Evolutionary conservation across 2,113 vertebrate species (phyloP).

Genomic region (mouse (Mus musculus)): GRCm39 chr2:35408001-35408500

Average conservation of each 20-base stretch:
- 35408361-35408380: background rate
- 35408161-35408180: background rate
- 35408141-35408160: background rate
- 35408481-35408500: background rate
- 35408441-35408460: background rate
- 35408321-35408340: background rate
- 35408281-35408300: background rate
- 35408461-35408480: background rate
- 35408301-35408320: too few relatives aligned
- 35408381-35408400: background rate
- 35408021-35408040: too few relatives aligned
- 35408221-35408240: background rate
- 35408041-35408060: too few relatives aligned
- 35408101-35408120: background rate
- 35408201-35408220: background rate
- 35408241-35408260: rapidly evolving
- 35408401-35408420: background rate
- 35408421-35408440: background rate
- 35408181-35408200: background rate
- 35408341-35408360: background rate
- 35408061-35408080: background rate
- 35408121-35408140: background rate
- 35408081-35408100: background rate
- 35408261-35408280: background rate
- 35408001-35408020: too few relatives aligned